Evolutionary conservation across 1,140 invertebrate species (phyloP), one percentile per base, ranked within the genome.

Genomic region (Macrosteles quadrilineatus): DNA sequence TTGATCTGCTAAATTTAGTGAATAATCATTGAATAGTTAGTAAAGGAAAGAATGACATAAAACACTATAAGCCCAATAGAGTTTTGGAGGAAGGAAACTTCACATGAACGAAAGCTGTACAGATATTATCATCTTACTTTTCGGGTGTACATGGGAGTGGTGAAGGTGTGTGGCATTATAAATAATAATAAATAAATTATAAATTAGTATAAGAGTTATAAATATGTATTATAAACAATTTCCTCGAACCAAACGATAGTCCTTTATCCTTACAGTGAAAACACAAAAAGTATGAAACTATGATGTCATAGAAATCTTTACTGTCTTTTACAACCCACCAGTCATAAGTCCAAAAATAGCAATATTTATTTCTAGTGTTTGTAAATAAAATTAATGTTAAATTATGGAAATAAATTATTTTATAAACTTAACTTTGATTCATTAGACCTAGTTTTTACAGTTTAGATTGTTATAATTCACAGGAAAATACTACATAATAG

Each of bases 141-240:
- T 43, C 17, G 40, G 63, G 63, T 66, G 32, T 66, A 19, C 17
- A 19, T 14, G 30, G 62, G 30, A 32, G 11, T 45, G 63, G 63
- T 66, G 63, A 66, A 43, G 63, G 63, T 66, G 32, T 43, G 63
- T 45, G 63, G 63, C 63, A 66, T 66, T 66, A 66, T 66, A 43
- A 40, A 66, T 66, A 66, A 66, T 66, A 43, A 19, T 43, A 43
- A 32, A 64, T 64, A 64, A 66, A 45, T 66, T 59, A 59, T 59
- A 30, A 59, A 30, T 14, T 66, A 66, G 63, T 21, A 45, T 66
- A 43, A 14, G 21, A 45, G 9, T 25, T 66, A 66, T 66, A 66
- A 66, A 66, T 66, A 66, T 66, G 63, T 66, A 66, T 43, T 66
- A 66, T 66, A 66, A 43, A 36, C 32, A 36, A 14, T 36, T 36